Percentiles rank a stretch among this genome's conserved stretches.
These are phyloP conservation scores for Temnothorax ravouxi DNA, from an alignment of 2,888 invertebrate species.

Conservation along the genomic window DNA sequence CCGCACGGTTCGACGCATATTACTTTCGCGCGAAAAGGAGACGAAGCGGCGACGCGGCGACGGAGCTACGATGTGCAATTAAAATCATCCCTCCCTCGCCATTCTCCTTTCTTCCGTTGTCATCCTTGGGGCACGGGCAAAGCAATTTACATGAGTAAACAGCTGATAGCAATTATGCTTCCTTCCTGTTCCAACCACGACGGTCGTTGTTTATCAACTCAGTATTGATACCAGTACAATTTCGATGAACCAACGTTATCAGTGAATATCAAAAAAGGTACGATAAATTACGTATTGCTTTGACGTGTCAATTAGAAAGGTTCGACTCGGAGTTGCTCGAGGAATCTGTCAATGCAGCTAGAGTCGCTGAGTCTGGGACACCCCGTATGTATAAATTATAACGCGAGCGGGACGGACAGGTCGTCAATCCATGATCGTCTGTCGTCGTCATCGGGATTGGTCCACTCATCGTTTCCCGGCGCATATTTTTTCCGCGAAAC, in stretches of 20 bases:
- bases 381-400: neutral
- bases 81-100: slow-evolving; percentile 25
- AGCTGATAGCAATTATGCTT: slow-evolving; percentile 52
- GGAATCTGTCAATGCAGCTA: neutral
- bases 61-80: slow-evolving; percentile 46
- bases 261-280: neutral
- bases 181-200: slow-evolving; percentile 28
- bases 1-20: slow-evolving; percentile 37
- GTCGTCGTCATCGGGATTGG: slow-evolving; percentile 26
- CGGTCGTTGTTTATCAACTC: slow-evolving; percentile 19
- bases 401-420: neutral
- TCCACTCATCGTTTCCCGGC: slow-evolving; percentile 3
- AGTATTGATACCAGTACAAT: slow-evolving; percentile 33
- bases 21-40: slow-evolving; percentile 44
- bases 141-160: slow-evolving; percentile 63
- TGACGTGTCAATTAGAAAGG: neutral
- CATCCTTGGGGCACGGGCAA: slow-evolving; percentile 48
- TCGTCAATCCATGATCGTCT: slow-evolving; percentile 9
- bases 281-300: neutral
- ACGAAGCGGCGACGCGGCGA: slow-evolving; percentile 9
- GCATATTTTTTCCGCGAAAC: slow-evolving; percentile 39
- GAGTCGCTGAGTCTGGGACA: neutral
- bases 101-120: slow-evolving; percentile 42
- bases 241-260: slow-evolving; percentile 14
- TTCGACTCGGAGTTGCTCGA: neutral